Evolutionary conservation across 2,888 invertebrate genomes (phyloP), one percentile per base, ranked within the genome.

Genomic region (Clepsis dumicolana): DNA sequence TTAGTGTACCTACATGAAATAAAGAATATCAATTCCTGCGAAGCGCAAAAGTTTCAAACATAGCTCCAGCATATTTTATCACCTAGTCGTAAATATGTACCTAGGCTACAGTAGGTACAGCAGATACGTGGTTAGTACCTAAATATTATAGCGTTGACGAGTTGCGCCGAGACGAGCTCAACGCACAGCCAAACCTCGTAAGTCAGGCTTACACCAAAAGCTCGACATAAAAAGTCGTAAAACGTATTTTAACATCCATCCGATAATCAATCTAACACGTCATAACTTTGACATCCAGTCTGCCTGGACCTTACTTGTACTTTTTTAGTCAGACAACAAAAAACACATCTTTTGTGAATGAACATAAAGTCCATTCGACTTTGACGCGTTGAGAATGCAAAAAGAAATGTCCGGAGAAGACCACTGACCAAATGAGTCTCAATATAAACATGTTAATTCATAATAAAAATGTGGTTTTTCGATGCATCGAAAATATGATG

Each of bases 191-290:
- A 87, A 85, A 87, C 88, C 86, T 88, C 86, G 88, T 88, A 87
- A 85, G 86, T 81, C 80, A 81, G 83, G 81, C 86, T 87, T 86
- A 88, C 83, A 86, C 85, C 87, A 84, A 88, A 86, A 88, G 88
- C 88, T 89, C 85, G 85, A 81, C 90, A 87, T 92, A 90, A 93
- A 92, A 90, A 89, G 88, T 89, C 90, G 83, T 93, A 93, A 94
- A 93, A 90, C 87, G 88, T 89, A 92, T 94, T 94, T 94, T 94
- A 94, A 93, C 94, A 94, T 93, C 91, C 91, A 93, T 90, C 91
- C 85, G 94, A 94, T 94, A 94, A 94, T 94, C 94, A 94, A 94
- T 94, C 94, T 93, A 94, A 94, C 93, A 93, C 93, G 92, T 94
- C 93, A 93, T 94, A 94, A 93, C 91, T 93, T 93, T 93, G 93